Conservation (phyloP, 2,113 vertebrate species). For the Pyxicephalus adspersus region DNA sequence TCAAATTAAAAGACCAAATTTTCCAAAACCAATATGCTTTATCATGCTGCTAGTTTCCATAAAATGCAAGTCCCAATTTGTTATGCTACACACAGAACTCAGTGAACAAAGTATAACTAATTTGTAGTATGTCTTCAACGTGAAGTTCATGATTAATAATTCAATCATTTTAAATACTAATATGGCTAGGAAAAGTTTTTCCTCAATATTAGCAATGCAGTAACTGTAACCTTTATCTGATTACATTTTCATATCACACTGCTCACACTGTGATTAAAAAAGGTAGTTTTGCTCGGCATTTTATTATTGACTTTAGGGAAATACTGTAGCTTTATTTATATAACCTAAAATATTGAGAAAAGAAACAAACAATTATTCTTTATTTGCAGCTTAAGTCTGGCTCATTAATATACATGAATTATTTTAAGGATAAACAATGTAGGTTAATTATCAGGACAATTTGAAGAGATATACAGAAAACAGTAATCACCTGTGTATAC, state of each 20-base stretch:
- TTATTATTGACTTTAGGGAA: slow-evolving; percentile 31
- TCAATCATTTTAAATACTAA: slow-evolving; percentile 53
- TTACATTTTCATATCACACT: slow-evolving; percentile 54
- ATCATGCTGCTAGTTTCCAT: slow-evolving; percentile 31
- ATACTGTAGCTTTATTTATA: slow-evolving; percentile 32
- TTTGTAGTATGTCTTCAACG: slow-evolving; percentile 47
- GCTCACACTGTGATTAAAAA: slow-evolving; percentile 49
- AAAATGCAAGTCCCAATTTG: slow-evolving; percentile 19
- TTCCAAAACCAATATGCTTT: slow-evolving; percentile 1
- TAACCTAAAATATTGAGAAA: not conserved
- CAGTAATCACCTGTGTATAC: not conserved
- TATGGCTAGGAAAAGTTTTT: slow-evolving; percentile 43
- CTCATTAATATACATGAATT: slow-evolving; percentile 24
- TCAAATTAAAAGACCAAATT: not conserved
- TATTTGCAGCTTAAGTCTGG: slow-evolving; percentile 9
- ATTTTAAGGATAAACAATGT: not conserved
- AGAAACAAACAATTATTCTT: slow-evolving; percentile 42
- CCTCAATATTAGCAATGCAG: slow-evolving; percentile 47
- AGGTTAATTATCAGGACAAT: not conserved
- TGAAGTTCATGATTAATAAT: slow-evolving; percentile 53
- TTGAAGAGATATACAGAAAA: not conserved
- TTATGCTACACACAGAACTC: slow-evolving; percentile 32
- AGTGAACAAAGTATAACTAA: slow-evolving; percentile 52
- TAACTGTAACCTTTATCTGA: slow-evolving; percentile 52
- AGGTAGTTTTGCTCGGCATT: slow-evolving; percentile 24